Conservation (phyloP, 2,113 vertebrate species). For the Eidolon helvum region DNA sequence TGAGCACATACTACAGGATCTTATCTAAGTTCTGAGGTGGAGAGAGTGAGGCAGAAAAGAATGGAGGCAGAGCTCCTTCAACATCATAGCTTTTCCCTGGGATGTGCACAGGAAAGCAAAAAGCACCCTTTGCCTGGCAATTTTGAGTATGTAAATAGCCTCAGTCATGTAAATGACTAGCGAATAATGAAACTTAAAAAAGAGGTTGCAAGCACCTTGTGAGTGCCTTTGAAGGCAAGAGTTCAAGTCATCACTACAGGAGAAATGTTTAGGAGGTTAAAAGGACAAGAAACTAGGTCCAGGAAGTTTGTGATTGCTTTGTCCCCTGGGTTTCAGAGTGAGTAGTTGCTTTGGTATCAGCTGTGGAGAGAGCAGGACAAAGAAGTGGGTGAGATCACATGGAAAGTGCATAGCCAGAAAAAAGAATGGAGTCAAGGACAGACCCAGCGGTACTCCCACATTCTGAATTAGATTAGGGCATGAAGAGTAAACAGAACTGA, state of each 20-base stretch:
- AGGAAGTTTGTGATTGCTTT: not conserved
- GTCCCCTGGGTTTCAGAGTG: not conserved
- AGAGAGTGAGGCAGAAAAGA: not conserved
- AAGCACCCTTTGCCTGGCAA: not conserved
- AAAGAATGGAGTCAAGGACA: not conserved
- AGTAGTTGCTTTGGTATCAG: not conserved
- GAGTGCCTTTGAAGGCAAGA: not conserved
- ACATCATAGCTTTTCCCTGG: not conserved
- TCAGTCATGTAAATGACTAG: not conserved
- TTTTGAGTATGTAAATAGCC: not conserved
- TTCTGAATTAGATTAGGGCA: not conserved
- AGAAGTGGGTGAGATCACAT: not conserved
- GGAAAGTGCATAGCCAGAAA: not conserved
- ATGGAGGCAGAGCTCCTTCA: not conserved
- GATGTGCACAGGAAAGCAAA: not conserved
- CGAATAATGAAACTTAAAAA: not conserved
- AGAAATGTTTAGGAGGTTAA: not conserved
- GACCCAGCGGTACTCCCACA: not conserved
- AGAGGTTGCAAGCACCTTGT: not conserved
- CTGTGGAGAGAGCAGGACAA: not conserved
- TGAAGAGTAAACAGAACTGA: not conserved
- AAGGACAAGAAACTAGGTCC: not conserved
- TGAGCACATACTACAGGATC: not conserved
- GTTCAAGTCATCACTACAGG: not conserved
- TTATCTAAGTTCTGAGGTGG: not conserved